Percentiles rank a stretch among this genome's conserved stretches.
Conservation (phyloP, 2,113 vertebrate genomes). For the Dipodomys stephensi region DNA sequence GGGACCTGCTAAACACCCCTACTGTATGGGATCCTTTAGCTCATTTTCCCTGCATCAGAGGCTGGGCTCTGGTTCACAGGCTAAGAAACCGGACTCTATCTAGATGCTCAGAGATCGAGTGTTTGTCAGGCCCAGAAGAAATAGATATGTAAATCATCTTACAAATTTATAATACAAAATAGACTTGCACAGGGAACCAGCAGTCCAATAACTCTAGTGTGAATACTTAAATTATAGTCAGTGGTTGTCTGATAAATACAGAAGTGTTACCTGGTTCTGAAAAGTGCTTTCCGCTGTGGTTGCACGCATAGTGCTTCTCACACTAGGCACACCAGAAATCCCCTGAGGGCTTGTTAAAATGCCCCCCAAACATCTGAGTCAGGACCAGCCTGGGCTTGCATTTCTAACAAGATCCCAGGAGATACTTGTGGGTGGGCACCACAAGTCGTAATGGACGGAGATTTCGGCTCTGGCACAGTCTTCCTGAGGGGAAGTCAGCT, state of each 20-base stretch:
- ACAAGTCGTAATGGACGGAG: too few relatives aligned
- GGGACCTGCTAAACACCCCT: too few relatives aligned
- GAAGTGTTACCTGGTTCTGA: not conserved
- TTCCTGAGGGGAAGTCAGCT: not conserved
- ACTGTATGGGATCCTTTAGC: too few relatives aligned
- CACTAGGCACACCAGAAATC: not conserved
- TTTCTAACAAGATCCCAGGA: not conserved
- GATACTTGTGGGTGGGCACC: too few relatives aligned
- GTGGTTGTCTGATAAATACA: too few relatives aligned
- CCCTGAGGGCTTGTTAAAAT: not conserved
- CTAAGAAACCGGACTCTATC: too few relatives aligned
- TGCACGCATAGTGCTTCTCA: not conserved
- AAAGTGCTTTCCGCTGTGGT: not conserved
- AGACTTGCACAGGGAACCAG: not conserved
- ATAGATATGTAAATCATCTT: not conserved
- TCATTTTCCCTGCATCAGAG: too few relatives aligned
- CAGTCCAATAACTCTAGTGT: too few relatives aligned
- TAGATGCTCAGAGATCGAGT: not conserved
- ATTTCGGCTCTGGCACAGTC: too few relatives aligned
- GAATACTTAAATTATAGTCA: accelerated
- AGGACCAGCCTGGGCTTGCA: not conserved
- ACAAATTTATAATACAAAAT: not conserved
- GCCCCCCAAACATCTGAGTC: not conserved
- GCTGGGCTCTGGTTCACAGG: too few relatives aligned
- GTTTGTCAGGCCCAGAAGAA: not conserved